A percentile compares a stretch with the other conserved stretches of the same genome.
These are phyloP conservation scores for Nothoprocta pentlandii DNA, from an alignment of 2,113 vertebrate genomes.

Conservation along the genomic window DNA sequence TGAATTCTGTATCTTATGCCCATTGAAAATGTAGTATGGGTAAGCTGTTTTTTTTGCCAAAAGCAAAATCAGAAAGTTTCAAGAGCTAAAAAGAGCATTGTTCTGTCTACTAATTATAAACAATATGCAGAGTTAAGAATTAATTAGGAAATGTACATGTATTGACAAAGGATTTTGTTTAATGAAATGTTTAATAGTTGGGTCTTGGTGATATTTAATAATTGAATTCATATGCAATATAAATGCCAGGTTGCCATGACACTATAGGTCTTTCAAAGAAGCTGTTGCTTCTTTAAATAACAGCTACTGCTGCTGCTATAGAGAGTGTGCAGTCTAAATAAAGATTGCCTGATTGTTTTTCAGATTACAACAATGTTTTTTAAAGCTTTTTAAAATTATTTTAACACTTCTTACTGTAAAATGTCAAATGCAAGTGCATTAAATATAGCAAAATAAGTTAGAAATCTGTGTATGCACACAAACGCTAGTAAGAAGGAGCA, in stretches of 20 bases:
- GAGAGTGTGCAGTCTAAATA: neutral
- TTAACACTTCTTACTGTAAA: neutral
- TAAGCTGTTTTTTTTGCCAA: neutral
- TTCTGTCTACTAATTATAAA: neutral
- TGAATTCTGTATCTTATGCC: neutral
- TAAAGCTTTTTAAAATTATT: constrained; percentile 29
- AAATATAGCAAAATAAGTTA: constrained; percentile 5
- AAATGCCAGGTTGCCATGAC: constrained; percentile 40
- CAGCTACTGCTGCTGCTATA: neutral
- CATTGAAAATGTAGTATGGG: neutral
- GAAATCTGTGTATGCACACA: neutral
- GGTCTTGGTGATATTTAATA: constrained; percentile 3
- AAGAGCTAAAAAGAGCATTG: neutral
- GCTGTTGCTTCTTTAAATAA: neutral
- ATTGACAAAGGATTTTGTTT: neutral
- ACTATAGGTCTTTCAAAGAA: neutral
- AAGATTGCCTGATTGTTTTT: constrained; percentile 9
- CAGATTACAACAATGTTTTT: constrained; percentile 21
- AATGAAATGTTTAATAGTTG: neutral
- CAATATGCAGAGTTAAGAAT: neutral
- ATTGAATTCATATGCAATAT: constrained; percentile 22
- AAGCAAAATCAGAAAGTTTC: neutral
- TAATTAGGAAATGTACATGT: neutral
- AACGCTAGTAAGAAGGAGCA: neutral
- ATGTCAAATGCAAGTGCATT: neutral